Percentiles rank a stretch among this genome's conserved stretches.
Evolutionary conservation across 2,113 vertebrate species (phyloP).

Genomic region (Odontesthes bonariensis): DNA sequence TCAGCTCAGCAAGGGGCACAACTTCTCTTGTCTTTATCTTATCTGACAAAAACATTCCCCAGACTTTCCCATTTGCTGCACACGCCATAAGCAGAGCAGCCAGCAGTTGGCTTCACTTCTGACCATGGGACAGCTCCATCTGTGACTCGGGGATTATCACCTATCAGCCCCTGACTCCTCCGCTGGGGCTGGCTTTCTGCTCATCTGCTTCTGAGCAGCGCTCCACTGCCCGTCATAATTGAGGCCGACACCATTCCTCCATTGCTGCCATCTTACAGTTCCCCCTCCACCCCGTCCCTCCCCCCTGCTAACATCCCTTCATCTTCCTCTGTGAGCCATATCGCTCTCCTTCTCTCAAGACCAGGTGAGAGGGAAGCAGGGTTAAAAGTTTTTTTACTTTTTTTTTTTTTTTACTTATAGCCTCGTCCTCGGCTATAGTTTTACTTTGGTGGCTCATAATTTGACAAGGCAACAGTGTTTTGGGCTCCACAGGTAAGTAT

Average conservation of each 20-base stretch:
- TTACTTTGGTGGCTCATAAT: too few relatives aligned
- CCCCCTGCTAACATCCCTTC: background rate
- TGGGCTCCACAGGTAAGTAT: background rate
- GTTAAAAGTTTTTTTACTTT: background rate
- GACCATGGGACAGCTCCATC: constrained; percentile 62
- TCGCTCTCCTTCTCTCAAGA: constrained; percentile 40
- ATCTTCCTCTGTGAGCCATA: constrained; percentile 50
- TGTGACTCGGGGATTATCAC: constrained; percentile 74
- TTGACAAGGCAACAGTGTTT: too few relatives aligned
- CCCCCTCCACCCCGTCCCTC: background rate
- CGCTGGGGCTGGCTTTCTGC: constrained; percentile 61
- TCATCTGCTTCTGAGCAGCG: constrained; percentile 77
- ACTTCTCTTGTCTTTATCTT: background rate
- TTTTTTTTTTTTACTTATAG: background rate
- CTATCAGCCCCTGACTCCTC: constrained; percentile 73
- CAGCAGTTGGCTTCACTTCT: constrained; percentile 52
- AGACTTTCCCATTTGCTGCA: background rate
- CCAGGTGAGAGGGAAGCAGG: constrained; percentile 11
- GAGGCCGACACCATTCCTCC: constrained; percentile 74
- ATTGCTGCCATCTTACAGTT: constrained; percentile 69
- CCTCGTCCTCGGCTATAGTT: too few relatives aligned
- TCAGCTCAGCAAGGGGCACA: background rate
- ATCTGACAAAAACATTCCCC: background rate
- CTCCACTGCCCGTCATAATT: constrained; percentile 81
- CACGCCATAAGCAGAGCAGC: constrained; percentile 19